Evolutionary conservation across 2,113 vertebrate species (phyloP).

Genomic region (Oceanodroma tethys): DNA sequence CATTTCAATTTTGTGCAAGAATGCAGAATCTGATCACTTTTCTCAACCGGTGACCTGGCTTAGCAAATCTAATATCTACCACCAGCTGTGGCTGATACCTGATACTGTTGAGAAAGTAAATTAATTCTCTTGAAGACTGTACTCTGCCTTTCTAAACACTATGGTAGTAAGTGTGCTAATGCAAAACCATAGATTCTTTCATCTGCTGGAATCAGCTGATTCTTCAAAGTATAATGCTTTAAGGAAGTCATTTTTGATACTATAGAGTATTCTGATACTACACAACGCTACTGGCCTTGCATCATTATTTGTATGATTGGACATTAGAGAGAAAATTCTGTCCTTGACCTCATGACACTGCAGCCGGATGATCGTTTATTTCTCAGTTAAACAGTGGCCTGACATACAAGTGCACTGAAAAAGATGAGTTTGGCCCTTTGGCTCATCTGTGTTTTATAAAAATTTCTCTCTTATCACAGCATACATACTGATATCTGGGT

Average conservation of each 20-base stretch:
- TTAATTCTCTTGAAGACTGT: background rate
- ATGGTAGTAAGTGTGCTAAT: background rate
- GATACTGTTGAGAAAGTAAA: background rate
- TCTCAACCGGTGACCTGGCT: background rate
- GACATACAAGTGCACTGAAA: background rate
- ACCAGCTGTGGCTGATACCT: background rate
- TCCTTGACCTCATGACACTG: background rate
- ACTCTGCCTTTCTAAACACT: background rate
- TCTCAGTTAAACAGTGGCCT: background rate
- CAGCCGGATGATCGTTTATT: background rate
- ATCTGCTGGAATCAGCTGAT: background rate
- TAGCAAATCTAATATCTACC: background rate
- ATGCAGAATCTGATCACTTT: background rate
- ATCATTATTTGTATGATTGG: background rate
- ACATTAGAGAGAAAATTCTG: background rate
- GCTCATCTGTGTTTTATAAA: background rate
- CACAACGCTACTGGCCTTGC: rapidly evolving
- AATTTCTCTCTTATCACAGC: background rate
- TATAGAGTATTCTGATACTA: background rate
- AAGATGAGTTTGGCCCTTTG: background rate
- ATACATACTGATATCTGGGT: rapidly evolving
- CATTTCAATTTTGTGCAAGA: background rate
- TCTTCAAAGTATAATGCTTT: background rate
- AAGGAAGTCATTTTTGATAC: background rate
- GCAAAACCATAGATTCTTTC: background rate